These are phyloP conservation scores for Frankliniella fusca DNA, from an alignment of 2,888 invertebrate genomes.

Conservation along the genomic window DNA sequence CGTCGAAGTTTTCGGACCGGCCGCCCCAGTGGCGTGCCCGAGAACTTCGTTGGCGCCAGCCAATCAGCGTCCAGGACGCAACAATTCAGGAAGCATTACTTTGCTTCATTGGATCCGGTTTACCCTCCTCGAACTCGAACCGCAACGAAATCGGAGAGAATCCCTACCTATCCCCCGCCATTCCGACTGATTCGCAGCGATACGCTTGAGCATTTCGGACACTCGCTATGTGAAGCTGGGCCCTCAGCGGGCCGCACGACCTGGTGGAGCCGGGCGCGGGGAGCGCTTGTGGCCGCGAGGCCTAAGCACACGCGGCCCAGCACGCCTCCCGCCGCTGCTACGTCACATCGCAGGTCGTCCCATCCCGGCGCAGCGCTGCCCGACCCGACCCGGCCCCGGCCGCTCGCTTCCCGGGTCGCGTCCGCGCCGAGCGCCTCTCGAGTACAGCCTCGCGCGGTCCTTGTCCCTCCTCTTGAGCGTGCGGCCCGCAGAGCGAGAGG, in stretches of 20 bases:
- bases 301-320: neutral
- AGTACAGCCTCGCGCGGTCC: neutral
- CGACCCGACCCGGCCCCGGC: neutral
- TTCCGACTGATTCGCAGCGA: too few species aligned
- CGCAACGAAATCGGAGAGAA: too few species aligned
- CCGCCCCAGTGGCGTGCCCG: too few species aligned
- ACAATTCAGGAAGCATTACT: too few species aligned
- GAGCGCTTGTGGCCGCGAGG: neutral
- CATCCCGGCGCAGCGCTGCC: neutral
- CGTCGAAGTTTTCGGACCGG: too few species aligned
- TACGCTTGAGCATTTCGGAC: too few species aligned
- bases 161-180: too few species aligned
- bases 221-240: too few species aligned
- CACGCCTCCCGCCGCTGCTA: neutral
- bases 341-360: conserved; percentile 1
- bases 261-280: neutral
- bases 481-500: neutral
- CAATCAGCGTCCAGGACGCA: too few species aligned
- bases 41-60: too few species aligned
- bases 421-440: neutral
- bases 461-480: neutral
- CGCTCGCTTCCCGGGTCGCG: neutral
- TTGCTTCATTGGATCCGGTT: too few species aligned
- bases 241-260: neutral
- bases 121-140: too few species aligned